Conservation (phyloP, 1,140 invertebrate genomes). For the Neodiprion lecontei region DNA sequence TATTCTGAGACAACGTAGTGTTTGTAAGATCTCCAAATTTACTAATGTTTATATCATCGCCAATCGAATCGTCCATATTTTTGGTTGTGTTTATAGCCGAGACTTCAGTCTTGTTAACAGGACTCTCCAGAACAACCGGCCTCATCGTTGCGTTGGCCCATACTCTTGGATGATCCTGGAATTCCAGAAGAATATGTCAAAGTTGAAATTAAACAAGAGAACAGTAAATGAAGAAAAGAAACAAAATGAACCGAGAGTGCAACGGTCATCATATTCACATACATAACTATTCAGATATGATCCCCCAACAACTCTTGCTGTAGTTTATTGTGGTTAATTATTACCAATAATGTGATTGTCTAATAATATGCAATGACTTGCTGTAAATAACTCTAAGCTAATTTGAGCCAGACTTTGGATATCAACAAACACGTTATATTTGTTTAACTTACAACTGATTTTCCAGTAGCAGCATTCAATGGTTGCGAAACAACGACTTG, state of each 20-base stretch:
- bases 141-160: constrained; percentile 41
- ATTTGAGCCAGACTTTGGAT: no score
- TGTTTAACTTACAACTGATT: not conserved
- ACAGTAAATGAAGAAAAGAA: not conserved
- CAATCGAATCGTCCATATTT: constrained; percentile 24
- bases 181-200: not conserved
- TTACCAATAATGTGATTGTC: no score
- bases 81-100: constrained; percentile 14
- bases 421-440: not conserved
- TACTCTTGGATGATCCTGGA: constrained; percentile 9
- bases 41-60: constrained; percentile 51
- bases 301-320: not conserved
- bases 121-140: constrained; percentile 29
- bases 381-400: no score
- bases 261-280: constrained; percentile 17
- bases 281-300: constrained; percentile 12
- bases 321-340: not conserved
- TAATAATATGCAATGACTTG: no score
- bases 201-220: not conserved
- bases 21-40: constrained; percentile 54
- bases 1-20: constrained; percentile 57
- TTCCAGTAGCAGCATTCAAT: constrained; percentile 23
- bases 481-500: constrained; percentile 28
- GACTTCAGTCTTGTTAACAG: constrained; percentile 6
- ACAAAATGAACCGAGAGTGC: constrained; percentile 4